These are phyloP conservation scores for Setophaga kirtlandii DNA, from an alignment of 2,113 vertebrate genomes.

Conservation along the genomic window DNA sequence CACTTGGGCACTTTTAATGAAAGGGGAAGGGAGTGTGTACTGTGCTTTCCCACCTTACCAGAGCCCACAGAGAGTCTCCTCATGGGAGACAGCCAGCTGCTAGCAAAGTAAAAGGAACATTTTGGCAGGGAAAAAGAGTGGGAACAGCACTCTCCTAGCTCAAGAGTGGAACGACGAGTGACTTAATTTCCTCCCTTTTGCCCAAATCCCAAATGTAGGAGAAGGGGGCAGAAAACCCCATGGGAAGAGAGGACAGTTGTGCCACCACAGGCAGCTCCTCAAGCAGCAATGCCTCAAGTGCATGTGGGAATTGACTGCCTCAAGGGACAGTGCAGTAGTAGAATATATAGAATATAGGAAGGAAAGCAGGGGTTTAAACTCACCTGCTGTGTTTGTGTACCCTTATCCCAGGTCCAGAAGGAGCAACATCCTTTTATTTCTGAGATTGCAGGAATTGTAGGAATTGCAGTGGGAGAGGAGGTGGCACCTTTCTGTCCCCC, in stretches of 20 bases:
- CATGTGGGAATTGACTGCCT: background rate
- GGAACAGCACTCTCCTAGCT: background rate
- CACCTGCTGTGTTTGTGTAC: no score
- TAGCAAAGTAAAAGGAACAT: background rate
- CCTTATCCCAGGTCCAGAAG: background rate
- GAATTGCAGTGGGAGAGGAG: background rate
- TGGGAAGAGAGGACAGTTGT: background rate
- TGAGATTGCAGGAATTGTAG: background rate
- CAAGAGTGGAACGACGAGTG: accelerated
- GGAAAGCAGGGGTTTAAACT: background rate
- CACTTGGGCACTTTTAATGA: background rate
- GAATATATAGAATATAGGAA: background rate
- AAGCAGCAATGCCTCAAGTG: background rate
- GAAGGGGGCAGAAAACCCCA: background rate
- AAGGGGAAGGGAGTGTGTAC: background rate
- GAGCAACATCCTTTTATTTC: background rate
- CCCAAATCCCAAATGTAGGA: background rate
- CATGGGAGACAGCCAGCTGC: background rate
- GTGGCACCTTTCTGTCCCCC: background rate
- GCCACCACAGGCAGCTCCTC: background rate
- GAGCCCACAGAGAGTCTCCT: background rate
- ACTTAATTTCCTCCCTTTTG: background rate
- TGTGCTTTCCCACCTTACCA: background rate
- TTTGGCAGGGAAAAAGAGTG: background rate
- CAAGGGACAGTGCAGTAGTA: background rate